Base-by-base conservation (phyloP, 1,140 invertebrate species). In the Pararge aegeria region DNA sequence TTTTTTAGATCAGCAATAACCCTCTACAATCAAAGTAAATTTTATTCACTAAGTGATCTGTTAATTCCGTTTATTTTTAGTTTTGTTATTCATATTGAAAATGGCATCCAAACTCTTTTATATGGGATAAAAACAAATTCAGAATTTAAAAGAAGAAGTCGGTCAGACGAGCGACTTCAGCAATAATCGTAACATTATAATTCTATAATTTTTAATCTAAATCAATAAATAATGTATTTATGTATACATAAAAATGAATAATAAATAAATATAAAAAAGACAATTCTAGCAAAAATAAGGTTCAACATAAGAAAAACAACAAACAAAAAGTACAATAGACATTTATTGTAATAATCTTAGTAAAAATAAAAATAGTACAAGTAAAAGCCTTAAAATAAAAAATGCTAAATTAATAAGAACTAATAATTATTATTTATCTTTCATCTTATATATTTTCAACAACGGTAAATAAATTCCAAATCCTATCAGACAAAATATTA, bases 321-420 rank as follows among this genome's bases (percentile, higher is more conserved):
- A 44, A 66, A 72, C 61, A 63, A 75, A 74, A 64, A 62, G 61
- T 67, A 66, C 37, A 69, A 66, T 62, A 75, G 70, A 73, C 71
- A 55, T 82, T 82, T 82, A 82, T 82, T 82, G 55, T 66, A 42
- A 69, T 64, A 70, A 74, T 73, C 65, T 71, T 75, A 81, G 79
- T 78, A 78, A 78, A 75, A 73, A 56, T 46, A 46, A 67, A 77
- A 75, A 70, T 70, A 78, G 72, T 75, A 80, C 73, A 76, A 63
- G 53, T 42, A 52, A 38, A 71, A 66, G 52, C 59, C 71, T 74
- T 75, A 81, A 65, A 68, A 73, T 70, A 70, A 65, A 51, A 24
- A 50, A 55, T 42, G 29, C 20, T 15, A 20, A 56, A 56, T 29
- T 52, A 18, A 55, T 50, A 55, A 52, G 27, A 48, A 13, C n/a